phyloP scores from a whole-genome alignment of 2,797 vertebrate genomes.

The Rhinogobio ventralis region DNA sequence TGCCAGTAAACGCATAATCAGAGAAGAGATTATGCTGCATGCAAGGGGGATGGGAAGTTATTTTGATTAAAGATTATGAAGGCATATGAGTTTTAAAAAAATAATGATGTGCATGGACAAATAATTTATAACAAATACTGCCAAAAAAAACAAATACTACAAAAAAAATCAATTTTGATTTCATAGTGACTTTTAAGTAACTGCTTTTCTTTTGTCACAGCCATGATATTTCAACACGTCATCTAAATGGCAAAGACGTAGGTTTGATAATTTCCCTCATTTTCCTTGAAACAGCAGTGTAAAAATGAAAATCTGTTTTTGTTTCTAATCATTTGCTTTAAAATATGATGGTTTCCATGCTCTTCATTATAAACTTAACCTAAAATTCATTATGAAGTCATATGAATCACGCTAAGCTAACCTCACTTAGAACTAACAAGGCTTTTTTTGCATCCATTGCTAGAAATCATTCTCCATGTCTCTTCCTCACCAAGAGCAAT shows the following conservation, averaged over 20 bases:
- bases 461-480: slow-evolving; percentile 29
- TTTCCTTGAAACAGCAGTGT: neutral
- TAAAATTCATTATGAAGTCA: neutral
- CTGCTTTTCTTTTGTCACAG: neutral
- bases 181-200: neutral
- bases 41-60: neutral
- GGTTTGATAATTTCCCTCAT: neutral
- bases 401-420: neutral
- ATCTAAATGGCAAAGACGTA: neutral
- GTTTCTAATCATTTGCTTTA: neutral
- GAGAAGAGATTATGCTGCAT: neutral
- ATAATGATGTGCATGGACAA: neutral
- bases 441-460: slow-evolving; percentile 21
- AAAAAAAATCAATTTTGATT: neutral
- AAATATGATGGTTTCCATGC: neutral
- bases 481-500: slow-evolving; percentile 43
- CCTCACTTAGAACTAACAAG: slow-evolving; percentile 33
- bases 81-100: neutral
- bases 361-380: neutral
- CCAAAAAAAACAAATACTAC: too few species aligned
- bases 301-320: neutral
- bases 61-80: neutral
- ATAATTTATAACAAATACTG: too few species aligned
- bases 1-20: neutral
- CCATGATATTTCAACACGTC: neutral